Evolutionary conservation across 2,797 vertebrate species (phyloP).

Genomic region (Alcedo atthis): DNA sequence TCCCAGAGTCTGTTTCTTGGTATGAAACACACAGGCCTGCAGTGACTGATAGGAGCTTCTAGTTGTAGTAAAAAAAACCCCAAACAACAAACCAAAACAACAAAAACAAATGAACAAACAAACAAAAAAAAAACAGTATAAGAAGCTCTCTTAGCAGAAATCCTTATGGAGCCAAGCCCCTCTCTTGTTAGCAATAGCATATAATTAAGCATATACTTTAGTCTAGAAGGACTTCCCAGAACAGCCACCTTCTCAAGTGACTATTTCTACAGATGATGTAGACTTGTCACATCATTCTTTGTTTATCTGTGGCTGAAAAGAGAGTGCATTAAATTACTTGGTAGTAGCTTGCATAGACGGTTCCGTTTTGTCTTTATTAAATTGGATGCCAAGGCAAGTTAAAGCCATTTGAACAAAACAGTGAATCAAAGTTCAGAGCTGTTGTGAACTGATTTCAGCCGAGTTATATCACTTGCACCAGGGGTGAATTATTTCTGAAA

Average conservation of each 20-base stretch:
- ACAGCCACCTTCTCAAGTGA: not conserved
- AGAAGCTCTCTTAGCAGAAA: not conserved
- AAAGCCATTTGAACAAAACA: not conserved
- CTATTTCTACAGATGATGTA: not conserved
- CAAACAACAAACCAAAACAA: too few species aligned
- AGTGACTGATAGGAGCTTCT: not conserved
- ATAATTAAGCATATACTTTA: not conserved
- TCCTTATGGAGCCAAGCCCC: not conserved
- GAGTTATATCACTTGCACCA: constrained; percentile 43
- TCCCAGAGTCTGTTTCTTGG: not conserved
- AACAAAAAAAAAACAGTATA: too few species aligned
- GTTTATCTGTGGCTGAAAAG: not conserved
- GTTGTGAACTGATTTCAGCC: constrained; percentile 24
- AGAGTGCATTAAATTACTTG: constrained; percentile 23
- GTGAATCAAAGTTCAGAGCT: constrained; percentile 35
- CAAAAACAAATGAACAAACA: too few species aligned
- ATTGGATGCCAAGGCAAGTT: not conserved
- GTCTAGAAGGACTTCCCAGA: not conserved
- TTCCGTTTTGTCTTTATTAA: constrained; percentile 45
- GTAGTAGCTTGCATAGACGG: not conserved
- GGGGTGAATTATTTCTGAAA: constrained; percentile 38
- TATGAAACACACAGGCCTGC: not conserved
- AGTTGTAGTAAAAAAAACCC: too few species aligned
- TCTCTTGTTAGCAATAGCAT: not conserved
- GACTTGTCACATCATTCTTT: not conserved